Base-by-base conservation (phyloP, 2,888 invertebrate genomes). In the Aleiodes alternator region DNA sequence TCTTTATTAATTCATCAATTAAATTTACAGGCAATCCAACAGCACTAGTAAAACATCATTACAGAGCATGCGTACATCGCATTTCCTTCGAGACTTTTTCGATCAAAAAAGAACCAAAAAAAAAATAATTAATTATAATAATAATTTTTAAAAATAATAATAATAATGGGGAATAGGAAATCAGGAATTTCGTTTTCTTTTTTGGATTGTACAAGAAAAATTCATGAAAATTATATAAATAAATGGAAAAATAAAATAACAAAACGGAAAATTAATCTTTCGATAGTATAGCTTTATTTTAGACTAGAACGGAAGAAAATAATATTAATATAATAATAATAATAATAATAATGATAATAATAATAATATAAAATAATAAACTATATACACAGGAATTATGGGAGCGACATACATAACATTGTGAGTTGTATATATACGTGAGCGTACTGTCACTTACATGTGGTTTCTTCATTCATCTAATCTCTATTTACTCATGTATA, bases 231-330 rank as follows among this genome's bases (percentile, higher is more conserved):
- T 59, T 3, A 56, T 56, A 61, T 76, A 80, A 82, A 80, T 55
- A 69, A 56, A 51, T 16, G 9, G 51, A 84, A 82, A 82, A 23
- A 23, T 23, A 23, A 23, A 80, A 83, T 76, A 76, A 82, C 75
- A 78, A 84, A 84, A 85, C 80, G 78, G 86, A 85, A 85, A 85
- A 84, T 78, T 88, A 87, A 87, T 87, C 82, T 86, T 87, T 84
- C 82, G 85, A 87, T 85, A 87, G 85, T 86, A 86, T 87, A 87
- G 85, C 85, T 87, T 88, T 88, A 87, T 87, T 88, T 87, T 87
- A 88, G 88, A 88, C 88, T 88, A 88, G 88, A 88, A 86, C 87
- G 86, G 86, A 87, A 87, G 86, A 87, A 87, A 87, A 86, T 85
- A 85, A 86, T 88, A 87, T 86, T 85, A 85, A 82, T 85, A 83